Evolutionary conservation across 2,113 vertebrate genomes (phyloP).

Genomic region (Lasiurus borealis): DNA sequence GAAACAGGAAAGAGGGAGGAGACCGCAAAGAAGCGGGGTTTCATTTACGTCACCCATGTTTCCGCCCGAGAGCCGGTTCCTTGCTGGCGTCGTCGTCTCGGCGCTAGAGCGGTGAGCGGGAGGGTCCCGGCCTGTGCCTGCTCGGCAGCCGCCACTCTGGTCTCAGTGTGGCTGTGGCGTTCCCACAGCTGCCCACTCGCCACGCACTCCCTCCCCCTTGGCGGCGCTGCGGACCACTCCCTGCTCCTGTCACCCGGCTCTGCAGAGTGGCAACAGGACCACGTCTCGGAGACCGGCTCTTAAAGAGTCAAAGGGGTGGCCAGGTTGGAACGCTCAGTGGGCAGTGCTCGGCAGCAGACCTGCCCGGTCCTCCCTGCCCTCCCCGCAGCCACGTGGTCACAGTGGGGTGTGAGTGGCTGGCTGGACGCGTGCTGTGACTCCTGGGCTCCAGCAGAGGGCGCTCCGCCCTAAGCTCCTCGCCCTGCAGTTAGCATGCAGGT

Average conservation of each 20-base stretch:
- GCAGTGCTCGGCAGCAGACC: not conserved
- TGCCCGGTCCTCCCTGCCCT: not conserved
- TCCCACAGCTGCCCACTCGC: not conserved
- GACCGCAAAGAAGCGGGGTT: not conserved
- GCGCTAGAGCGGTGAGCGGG: not conserved
- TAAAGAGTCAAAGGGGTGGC: not conserved
- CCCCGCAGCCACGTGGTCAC: not conserved
- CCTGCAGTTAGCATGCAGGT: not conserved
- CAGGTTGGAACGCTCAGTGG: not conserved
- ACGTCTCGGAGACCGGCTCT: not conserved
- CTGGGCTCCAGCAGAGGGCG: constrained; percentile 80
- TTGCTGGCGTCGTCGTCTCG: not conserved
- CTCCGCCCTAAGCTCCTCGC: constrained; percentile 8
- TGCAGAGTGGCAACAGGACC: not conserved
- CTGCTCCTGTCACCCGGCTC: not conserved
- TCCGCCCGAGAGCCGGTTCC: not conserved
- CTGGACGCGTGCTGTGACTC: not conserved
- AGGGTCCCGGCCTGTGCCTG: not conserved
- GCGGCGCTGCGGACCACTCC: not conserved
- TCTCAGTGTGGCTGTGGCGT: accelerated
- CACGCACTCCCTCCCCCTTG: not conserved
- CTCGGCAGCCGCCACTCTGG: not conserved
- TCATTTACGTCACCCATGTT: not conserved
- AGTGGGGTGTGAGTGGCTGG: not conserved
- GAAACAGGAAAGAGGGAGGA: not conserved